A percentile compares a stretch with the other conserved stretches of the same genome.
Conservation (phyloP, 2,113 vertebrate genomes). For the Pteronura brasiliensis region DNA sequence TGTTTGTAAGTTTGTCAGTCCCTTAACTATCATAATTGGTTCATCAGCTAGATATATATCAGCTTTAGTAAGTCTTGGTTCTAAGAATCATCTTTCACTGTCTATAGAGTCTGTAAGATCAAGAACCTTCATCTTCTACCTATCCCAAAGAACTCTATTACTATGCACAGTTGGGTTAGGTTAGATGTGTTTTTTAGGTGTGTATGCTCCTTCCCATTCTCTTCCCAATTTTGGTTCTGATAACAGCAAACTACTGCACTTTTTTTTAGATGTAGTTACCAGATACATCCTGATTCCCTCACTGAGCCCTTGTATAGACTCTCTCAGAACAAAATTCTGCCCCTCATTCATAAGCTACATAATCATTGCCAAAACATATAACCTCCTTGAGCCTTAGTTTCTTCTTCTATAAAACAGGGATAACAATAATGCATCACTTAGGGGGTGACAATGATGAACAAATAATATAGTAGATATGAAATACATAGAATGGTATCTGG, state of each 20-base stretch:
- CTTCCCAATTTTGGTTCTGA: neutral
- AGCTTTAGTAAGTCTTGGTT: neutral
- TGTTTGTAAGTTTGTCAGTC: neutral
- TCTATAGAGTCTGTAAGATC: neutral
- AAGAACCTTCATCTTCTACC: neutral
- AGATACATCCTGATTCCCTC: neutral
- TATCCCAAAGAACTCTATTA: neutral
- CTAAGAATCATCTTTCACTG: neutral
- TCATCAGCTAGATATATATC: neutral
- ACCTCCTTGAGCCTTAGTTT: neutral
- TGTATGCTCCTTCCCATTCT: neutral
- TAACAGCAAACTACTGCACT: neutral
- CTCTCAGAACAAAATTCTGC: neutral
- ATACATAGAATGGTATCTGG: neutral
- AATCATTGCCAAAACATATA: neutral
- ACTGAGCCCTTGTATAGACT: neutral
- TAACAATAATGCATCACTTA: neutral
- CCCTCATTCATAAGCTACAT: neutral
- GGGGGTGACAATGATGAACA: neutral
- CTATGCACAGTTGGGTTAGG: neutral
- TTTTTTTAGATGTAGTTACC: neutral
- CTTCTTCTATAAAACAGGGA: neutral
- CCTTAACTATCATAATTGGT: neutral
- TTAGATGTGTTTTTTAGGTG: neutral
- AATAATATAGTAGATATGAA: neutral